Base-by-base conservation (phyloP, 2,113 vertebrate genomes). In the Xenopus laevis region DNA sequence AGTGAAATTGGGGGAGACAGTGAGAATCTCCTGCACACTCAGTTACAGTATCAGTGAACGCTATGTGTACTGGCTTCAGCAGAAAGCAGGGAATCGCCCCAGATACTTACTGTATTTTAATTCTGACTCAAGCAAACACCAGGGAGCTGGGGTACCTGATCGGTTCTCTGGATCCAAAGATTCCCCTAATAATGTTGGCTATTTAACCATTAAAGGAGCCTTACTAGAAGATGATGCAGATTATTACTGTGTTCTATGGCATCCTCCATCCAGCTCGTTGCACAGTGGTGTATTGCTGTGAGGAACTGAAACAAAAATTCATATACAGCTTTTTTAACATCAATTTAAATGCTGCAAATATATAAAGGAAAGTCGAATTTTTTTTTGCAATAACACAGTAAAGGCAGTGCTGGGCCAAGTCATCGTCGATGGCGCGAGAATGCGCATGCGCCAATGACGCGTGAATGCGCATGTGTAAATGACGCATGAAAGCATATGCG, bases 201-300 rank as follows among this genome's bases (percentile, higher is more conserved):
- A 47, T 0, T 60, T 86, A 27, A 27, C 23, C 23, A 27, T 27
- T 27, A 7, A 44, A 40, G 78, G 74, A 20, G 77, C 79, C 60
- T 46, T 81, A 52, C 23, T 62, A 2, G 72, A 81, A 17, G 84
- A 84, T 2, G 75, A 78, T 9, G 79, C 75, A 0, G 44, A 13
- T 20, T 80, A 80, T 21, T 78, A 71, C 13, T 78, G 65, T 6
- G 17, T 0, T 10, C 1, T 52, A 5, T 63, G 46, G 17, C 12
- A 23, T 65, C 7, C 0, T 16, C 16, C 21, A 20, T 15, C 45
- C 4, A 68, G 12, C 18, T 4, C n/a, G 8, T 46, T 18, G 6
- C 70, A 69, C 74, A 33, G 12, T 64, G 30, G 30, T 70, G 27
- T 11, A 60, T 7, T 47, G 5, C 0, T 53, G 30, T 45, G 27